Evolutionary conservation across 2,113 vertebrate genomes (phyloP).

Genomic region (Mellivora capensis): DNA sequence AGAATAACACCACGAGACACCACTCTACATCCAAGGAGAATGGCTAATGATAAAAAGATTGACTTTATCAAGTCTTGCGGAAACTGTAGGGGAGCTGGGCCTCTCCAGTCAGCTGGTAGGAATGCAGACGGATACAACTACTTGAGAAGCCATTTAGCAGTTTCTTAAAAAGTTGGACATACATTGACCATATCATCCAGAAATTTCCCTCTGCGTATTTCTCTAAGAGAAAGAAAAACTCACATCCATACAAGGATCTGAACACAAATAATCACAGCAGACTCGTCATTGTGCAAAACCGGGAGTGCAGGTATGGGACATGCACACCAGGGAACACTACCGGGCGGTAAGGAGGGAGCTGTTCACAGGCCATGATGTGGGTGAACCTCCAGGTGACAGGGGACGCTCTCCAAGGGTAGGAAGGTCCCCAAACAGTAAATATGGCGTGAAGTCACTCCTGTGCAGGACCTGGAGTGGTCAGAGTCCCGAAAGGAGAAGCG

Average conservation of each 20-base stretch:
- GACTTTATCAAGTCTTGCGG: background rate
- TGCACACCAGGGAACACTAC: background rate
- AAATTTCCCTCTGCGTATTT: background rate
- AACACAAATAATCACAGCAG: background rate
- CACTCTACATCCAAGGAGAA: background rate
- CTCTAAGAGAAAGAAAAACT: background rate
- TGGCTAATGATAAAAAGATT: background rate
- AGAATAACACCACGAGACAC: background rate
- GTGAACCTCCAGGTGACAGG: background rate
- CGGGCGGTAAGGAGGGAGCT: background rate
- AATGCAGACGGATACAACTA: background rate
- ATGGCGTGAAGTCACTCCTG: background rate
- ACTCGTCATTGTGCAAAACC: background rate
- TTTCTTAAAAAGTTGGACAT: background rate
- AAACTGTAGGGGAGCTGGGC: background rate
- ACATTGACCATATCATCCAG: background rate
- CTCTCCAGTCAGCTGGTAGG: background rate
- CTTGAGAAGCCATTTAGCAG: background rate
- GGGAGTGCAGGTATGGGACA: background rate
- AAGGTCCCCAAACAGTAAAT: background rate
- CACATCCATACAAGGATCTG: background rate
- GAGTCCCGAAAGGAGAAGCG: background rate
- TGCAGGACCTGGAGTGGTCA: background rate
- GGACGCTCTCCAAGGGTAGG: background rate
- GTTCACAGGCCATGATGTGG: rapidly evolving